Evolutionary conservation across 2,888 invertebrate genomes (phyloP), one percentile per base, ranked within the genome.

Genomic region (Operophtera brumata): DNA sequence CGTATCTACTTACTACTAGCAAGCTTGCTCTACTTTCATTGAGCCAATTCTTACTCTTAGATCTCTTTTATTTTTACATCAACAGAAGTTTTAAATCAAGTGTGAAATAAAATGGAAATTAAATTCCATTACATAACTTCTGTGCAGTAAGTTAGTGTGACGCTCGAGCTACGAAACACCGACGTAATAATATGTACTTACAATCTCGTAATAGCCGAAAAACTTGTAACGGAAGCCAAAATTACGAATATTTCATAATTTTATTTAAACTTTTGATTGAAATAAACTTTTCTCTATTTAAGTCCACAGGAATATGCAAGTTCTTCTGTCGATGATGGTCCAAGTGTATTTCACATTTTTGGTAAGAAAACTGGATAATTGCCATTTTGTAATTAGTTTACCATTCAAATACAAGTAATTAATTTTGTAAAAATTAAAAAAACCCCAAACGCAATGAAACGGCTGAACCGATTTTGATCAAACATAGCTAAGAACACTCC

Each of bases 101-200:
- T 80, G 84, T 84, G 79, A 84, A 85, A 85, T 86, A 80, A 80
- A 76, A 73, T 77, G 65, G 71, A 79, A 80, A 81, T 78, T 77
- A 75, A 73, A 73, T 59, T 59, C 60, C 60, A 57, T 76, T 72
- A 71, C 73, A 70, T 72, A 80, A 84, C 73, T 57, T 66, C 61
- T 71, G 73, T 70, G 2, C 20, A 2, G n/a, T n/a, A n/a, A 68
- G 70, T 74, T 72, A 73, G 72, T 70, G 71, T 71, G 64, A 71
- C 66, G 66, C 62, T 61, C 64, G 63, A 46, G 65, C 20, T 69
- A 67, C 63, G 62, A 54, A 59, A 69, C 68, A 59, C 60, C 54
- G 55, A 68, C 65, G 67, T 67, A 69, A 70, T 74, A 71, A 71
- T 73, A 66, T 61, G 65, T 64, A 64, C 61, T 54, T 41, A 45